phyloP scores from a whole-genome alignment of 2,888 invertebrate genomes.

The Aradus depressus region DNA sequence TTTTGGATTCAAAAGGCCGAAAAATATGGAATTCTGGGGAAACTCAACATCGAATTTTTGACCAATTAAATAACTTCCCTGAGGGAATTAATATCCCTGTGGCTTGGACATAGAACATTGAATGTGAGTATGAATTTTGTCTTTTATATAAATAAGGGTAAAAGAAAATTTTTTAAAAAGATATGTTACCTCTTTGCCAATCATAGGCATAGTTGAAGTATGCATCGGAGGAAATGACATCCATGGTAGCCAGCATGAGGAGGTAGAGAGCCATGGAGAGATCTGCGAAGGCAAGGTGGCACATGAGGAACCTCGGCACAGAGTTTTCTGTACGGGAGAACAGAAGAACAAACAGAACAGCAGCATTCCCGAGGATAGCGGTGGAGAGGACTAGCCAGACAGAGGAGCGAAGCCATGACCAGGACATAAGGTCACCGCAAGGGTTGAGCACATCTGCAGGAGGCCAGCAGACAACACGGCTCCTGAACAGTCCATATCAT shows the following conservation, averaged over 20 bases:
- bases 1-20: no score
- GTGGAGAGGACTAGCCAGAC: conserved; percentile 79
- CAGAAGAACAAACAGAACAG: conserved; percentile 66
- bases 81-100: no score
- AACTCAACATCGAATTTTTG: no score
- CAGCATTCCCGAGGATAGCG: conserved; percentile 71
- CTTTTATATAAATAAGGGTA: no score
- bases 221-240: conserved; percentile 68
- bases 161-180: no score
- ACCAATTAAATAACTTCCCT: no score
- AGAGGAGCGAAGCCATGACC: conserved; percentile 60
- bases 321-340: conserved; percentile 48
- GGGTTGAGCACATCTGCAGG: conserved; percentile 72
- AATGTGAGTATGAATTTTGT: no score
- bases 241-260: conserved; percentile 70
- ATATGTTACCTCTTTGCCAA: conserved; percentile 67
- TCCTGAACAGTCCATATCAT: background rate
- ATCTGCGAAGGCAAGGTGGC: conserved; percentile 79
- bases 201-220: conserved; percentile 84
- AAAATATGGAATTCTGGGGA: no score
- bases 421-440: conserved; percentile 83
- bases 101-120: no score
- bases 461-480: conserved; percentile 48
- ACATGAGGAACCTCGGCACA: conserved; percentile 61
- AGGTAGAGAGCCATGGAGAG: conserved; percentile 78